phyloP scores from a whole-genome alignment of 2,888 invertebrate species.

The Aradus depressus region DNA sequence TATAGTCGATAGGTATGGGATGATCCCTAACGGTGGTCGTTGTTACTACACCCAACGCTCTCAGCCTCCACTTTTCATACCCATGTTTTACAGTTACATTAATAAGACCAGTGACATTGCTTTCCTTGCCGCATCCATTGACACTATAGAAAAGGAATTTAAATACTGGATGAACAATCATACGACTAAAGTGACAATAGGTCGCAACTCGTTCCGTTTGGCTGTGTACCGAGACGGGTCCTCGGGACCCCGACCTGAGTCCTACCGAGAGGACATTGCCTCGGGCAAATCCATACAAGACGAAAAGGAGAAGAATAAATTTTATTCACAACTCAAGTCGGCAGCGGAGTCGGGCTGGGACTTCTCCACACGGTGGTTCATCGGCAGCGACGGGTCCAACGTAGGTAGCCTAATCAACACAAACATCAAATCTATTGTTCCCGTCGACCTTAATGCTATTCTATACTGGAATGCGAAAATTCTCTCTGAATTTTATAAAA shows the following conservation, averaged over 20 bases:
- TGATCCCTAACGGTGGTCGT: constrained; percentile 84
- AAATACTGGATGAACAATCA: constrained; percentile 73
- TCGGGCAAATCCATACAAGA: constrained; percentile 35
- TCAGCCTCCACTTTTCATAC: constrained; percentile 67
- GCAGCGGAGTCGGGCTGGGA: constrained; percentile 96
- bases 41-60: constrained; percentile 76
- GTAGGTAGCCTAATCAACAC: constrained; percentile 62
- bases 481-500: constrained; percentile 53
- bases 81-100: constrained; percentile 71
- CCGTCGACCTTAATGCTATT: constrained; percentile 84
- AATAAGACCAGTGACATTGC: constrained; percentile 56
- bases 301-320: constrained; percentile 36
- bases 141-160: constrained; percentile 62
- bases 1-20: constrained; percentile 64
- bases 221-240: constrained; percentile 63
- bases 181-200: constrained; percentile 49
- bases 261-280: constrained; percentile 53
- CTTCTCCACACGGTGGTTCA: constrained; percentile 83
- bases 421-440: constrained; percentile 71
- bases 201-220: constrained; percentile 52
- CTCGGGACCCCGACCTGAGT: constrained; percentile 78
- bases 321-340: constrained; percentile 75
- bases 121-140: constrained; percentile 53
- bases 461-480: constrained; percentile 72
- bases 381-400: constrained; percentile 50